A percentile compares a stretch with the other conserved stretches of the same genome.
phyloP scores from a whole-genome alignment of 2,888 invertebrate species.

The Laothoe populi region DNA sequence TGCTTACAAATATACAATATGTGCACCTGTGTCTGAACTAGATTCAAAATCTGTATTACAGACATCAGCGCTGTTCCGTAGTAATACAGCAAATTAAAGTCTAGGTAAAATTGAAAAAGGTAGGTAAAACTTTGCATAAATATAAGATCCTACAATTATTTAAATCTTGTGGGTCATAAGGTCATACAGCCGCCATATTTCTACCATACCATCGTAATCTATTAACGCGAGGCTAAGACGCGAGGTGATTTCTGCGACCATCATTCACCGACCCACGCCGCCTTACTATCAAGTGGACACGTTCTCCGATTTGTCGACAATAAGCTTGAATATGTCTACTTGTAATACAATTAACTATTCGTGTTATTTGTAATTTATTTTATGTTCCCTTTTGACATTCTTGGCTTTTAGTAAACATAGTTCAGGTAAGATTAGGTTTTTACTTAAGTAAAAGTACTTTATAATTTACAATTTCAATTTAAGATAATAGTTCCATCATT shows the following conservation, averaged over 20 bases:
- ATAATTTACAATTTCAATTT: too few species aligned
- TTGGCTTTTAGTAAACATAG: too few species aligned
- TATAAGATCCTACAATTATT: not conserved
- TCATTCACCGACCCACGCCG: slow-evolving; percentile 9
- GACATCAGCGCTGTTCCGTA: too few species aligned
- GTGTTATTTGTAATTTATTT: not conserved
- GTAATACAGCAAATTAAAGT: too few species aligned
- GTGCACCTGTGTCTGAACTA: too few species aligned
- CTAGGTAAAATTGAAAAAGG: too few species aligned
- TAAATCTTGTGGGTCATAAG: slow-evolving; percentile 12
- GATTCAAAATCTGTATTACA: too few species aligned
- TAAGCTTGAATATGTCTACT: not conserved
- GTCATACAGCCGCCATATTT: slow-evolving; percentile 5
- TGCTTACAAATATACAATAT: too few species aligned
- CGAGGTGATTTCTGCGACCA: slow-evolving; percentile 2
- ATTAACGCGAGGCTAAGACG: too few species aligned
- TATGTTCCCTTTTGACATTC: not conserved
- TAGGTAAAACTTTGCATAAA: not conserved
- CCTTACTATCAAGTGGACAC: not conserved
- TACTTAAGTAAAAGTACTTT: too few species aligned
- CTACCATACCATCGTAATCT: slow-evolving; percentile 10
- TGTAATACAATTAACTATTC: not conserved
- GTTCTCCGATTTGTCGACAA: slow-evolving; percentile 17
- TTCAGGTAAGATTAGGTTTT: too few species aligned
- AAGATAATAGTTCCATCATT: too few species aligned